Conservation (phyloP, 1,140 invertebrate genomes). For the Euura saliciscinereae region DNA sequence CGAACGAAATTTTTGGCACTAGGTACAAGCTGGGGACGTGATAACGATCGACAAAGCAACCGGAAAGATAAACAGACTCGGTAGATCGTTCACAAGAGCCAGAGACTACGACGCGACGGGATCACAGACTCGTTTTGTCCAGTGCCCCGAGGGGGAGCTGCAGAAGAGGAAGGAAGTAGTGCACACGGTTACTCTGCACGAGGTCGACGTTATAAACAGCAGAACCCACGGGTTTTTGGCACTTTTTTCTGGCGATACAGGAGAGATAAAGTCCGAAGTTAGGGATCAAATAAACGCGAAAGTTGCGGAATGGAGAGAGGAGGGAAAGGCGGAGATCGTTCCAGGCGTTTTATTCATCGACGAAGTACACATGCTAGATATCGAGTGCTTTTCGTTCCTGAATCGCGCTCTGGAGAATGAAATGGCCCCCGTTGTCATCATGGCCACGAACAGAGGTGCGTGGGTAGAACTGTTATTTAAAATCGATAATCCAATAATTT, state of each 20-base stretch:
- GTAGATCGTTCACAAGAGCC: conserved; percentile 93
- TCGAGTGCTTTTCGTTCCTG: conserved; percentile 98
- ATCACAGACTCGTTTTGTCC: conserved; percentile 92
- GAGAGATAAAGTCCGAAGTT: conserved; percentile 98
- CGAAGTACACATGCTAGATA: conserved; percentile 97
- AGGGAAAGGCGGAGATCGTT: conserved; percentile 98
- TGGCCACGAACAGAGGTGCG: conserved; percentile 96
- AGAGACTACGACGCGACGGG: conserved; percentile 98
- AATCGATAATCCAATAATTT: not conserved
- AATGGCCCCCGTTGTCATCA: conserved; percentile 96
- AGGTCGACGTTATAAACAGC: conserved; percentile 98
- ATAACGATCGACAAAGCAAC: conserved; percentile 98
- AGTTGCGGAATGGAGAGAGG: conserved; percentile 97
- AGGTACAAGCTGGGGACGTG: conserved; percentile 94
- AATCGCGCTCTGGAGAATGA: conserved; percentile 97
- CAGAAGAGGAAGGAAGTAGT: conserved; percentile 99
- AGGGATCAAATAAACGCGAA: conserved; percentile 99
- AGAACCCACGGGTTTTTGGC: conserved; percentile 97
- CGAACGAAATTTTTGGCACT: conserved; percentile 16
- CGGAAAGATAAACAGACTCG: conserved; percentile 94
- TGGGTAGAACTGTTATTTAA: not conserved
- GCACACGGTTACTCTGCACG: conserved; percentile 97
- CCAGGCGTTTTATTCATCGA: conserved; percentile 94
- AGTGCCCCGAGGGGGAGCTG: conserved; percentile 97
- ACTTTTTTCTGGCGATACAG: conserved; percentile 97